These are phyloP conservation scores for Nannospalax galili DNA, from an alignment of 2,113 vertebrate genomes.

Conservation along the genomic window DNA sequence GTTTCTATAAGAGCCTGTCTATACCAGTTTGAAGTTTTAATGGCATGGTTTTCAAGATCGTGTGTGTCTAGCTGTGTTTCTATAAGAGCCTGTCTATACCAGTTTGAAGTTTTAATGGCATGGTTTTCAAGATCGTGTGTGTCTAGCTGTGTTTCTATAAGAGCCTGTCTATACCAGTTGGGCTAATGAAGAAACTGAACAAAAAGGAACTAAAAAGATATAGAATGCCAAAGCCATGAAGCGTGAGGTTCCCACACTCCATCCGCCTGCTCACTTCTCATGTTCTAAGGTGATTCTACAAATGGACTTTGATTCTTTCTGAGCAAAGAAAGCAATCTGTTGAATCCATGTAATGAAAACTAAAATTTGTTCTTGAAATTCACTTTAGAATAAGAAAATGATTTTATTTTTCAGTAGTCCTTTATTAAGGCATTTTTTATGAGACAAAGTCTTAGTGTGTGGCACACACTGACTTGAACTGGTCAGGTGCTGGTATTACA, in stretches of 20 bases:
- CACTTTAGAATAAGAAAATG: slow-evolving; percentile 43
- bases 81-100: not conserved
- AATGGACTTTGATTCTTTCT: slow-evolving; percentile 23
- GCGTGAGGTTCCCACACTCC: not conserved
- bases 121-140: not conserved
- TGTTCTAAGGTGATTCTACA: not conserved
- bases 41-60: not conserved
- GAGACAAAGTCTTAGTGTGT: not conserved
- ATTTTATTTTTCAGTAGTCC: not conserved
- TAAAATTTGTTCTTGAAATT: slow-evolving; percentile 43
- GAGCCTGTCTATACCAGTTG: not conserved
- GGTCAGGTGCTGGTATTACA: not conserved
- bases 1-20: not conserved
- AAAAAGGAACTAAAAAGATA: not conserved
- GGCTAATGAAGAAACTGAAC: slow-evolving; percentile 8
- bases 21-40: slow-evolving; percentile 3
- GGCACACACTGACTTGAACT: not conserved
- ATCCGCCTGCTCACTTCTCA: not conserved
- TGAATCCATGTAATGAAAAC: slow-evolving; percentile 36
- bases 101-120: not conserved
- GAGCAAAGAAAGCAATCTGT: slow-evolving; percentile 31
- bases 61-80: not conserved
- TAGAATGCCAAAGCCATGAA: not conserved
- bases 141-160: not conserved
- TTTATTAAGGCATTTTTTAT: not conserved